These are phyloP conservation scores for Ceraclea dissimilis DNA, from an alignment of 2,888 invertebrate species.

Conservation along the genomic window DNA sequence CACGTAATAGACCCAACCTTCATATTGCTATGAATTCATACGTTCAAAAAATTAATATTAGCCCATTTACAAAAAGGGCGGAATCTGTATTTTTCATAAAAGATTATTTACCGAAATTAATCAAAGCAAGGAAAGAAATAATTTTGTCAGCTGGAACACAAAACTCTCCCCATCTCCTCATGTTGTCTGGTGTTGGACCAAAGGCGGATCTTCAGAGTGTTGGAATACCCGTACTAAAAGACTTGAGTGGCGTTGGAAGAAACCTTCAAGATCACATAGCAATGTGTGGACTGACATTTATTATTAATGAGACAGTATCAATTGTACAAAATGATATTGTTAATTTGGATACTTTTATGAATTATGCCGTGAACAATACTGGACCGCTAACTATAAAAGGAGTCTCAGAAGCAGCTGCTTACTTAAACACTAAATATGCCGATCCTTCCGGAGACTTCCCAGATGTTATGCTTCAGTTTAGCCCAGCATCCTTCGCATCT, in stretches of 20 bases:
- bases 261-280: constrained; percentile 45
- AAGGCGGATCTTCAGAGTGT: constrained; percentile 31
- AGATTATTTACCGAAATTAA: constrained; percentile 27
- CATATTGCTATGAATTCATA: constrained; percentile 34
- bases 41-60: constrained; percentile 39
- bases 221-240: constrained; percentile 33
- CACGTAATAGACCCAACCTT: constrained; percentile 30
- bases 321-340: not conserved
- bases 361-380: constrained; percentile 25
- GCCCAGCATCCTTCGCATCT: not conserved
- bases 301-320: constrained; percentile 2
- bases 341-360: not conserved
- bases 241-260: constrained; percentile 40
- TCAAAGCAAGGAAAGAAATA: constrained; percentile 37
- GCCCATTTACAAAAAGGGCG: constrained; percentile 33
- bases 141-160: constrained; percentile 42
- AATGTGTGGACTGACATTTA: constrained; percentile 53
- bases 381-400: constrained; percentile 57
- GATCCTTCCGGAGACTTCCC: constrained; percentile 50
- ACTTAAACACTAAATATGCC: constrained; percentile 54
- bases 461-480: constrained; percentile 30
- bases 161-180: constrained; percentile 41
- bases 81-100: constrained; percentile 33
- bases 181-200: constrained; percentile 46
- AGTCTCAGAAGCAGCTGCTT: constrained; percentile 58